phyloP scores from a whole-genome alignment of 2,888 invertebrate species.

The Lumbricus terrestris region DNA sequence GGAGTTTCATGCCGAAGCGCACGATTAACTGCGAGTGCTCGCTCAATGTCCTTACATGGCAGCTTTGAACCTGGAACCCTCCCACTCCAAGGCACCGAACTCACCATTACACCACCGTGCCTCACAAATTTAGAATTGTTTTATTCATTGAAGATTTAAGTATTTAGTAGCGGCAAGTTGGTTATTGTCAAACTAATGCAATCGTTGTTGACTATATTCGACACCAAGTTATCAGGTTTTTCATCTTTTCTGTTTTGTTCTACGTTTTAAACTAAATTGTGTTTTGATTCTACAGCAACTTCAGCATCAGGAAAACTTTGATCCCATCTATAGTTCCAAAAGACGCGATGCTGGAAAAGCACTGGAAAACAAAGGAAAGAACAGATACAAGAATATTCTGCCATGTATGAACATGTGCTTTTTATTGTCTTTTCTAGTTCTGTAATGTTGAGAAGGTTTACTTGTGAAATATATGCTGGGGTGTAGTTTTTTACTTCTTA shows the following conservation, averaged over 20 bases:
- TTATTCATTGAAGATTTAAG: background rate
- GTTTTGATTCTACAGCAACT: constrained; percentile 18
- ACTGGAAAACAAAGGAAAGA: constrained; percentile 86
- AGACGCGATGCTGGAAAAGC: constrained; percentile 68
- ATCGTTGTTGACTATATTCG: background rate
- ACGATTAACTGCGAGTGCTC: too few relatives aligned
- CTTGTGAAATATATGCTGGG: too few relatives aligned
- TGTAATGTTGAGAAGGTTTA: background rate
- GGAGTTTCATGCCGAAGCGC: too few relatives aligned
- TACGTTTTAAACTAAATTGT: background rate
- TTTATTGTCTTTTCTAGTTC: background rate
- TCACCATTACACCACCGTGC: too few relatives aligned
- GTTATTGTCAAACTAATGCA: background rate
- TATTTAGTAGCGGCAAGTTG: background rate
- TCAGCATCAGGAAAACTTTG: constrained; percentile 9
- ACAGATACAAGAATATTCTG: constrained; percentile 97
- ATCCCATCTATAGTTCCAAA: constrained; percentile 6
- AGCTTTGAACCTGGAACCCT: too few relatives aligned
- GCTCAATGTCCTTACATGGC: too few relatives aligned
- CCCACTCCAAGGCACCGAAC: too few relatives aligned
- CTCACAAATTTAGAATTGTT: background rate
- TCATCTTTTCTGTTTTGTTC: background rate
- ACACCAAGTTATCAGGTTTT: background rate
- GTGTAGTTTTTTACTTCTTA: too few relatives aligned
- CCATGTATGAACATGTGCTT: constrained; percentile 75